phyloP scores from a whole-genome alignment of 2,888 invertebrate species.

The Philereme vetulata region DNA sequence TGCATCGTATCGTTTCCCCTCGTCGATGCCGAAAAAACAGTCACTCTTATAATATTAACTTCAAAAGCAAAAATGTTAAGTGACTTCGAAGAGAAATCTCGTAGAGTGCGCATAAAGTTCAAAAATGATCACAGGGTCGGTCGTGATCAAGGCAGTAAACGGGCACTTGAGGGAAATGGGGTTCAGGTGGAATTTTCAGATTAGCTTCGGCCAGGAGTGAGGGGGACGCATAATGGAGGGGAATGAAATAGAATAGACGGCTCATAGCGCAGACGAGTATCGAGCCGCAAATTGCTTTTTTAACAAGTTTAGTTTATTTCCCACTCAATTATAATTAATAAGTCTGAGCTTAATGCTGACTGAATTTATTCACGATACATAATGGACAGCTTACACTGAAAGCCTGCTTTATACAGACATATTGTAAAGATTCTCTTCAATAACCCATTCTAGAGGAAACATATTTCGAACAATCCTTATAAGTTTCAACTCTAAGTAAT shows the following conservation, averaged over 20 bases:
- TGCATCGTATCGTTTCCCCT: background rate
- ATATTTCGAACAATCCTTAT: no score
- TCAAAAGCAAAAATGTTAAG: constrained; percentile 37
- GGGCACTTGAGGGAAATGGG: constrained; percentile 60
- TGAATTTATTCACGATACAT: constrained; percentile 37
- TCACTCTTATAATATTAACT: constrained; percentile 1
- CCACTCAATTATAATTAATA: constrained; percentile 46
- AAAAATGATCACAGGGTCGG: constrained; percentile 52
- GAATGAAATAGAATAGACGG: constrained; percentile 53
- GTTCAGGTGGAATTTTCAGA: constrained; percentile 53
- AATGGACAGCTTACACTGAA: background rate
- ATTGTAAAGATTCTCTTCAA: background rate
- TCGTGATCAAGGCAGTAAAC: constrained; percentile 55
- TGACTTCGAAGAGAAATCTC: constrained; percentile 41
- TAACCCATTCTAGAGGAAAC: background rate
- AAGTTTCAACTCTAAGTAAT: no score
- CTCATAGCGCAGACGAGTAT: constrained; percentile 46
- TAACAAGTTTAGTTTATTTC: constrained; percentile 50
- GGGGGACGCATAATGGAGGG: constrained; percentile 44
- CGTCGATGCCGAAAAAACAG: constrained; percentile 9
- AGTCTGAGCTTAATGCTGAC: constrained; percentile 34
- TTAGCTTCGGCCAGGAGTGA: constrained; percentile 39
- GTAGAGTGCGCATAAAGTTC: constrained; percentile 46
- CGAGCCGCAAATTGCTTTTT: constrained; percentile 54
- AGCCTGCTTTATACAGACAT: background rate